Evolutionary conservation across 2,797 vertebrate species (phyloP), one percentile per base, ranked within the genome.

Genomic region (Tangara arthus): DNA sequence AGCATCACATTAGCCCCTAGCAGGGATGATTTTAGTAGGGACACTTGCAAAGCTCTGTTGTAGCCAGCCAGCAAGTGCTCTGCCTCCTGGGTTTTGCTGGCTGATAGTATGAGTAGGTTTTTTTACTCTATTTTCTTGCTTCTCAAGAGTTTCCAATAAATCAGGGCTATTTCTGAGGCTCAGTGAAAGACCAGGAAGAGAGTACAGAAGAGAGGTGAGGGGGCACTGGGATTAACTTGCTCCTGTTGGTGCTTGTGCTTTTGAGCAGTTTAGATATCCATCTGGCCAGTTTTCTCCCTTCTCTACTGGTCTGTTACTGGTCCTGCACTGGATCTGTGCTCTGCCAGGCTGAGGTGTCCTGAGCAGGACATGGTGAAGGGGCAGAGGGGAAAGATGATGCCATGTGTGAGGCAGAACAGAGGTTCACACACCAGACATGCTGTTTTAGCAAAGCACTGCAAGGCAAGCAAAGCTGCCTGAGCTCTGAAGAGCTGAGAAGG

Each of bases 1-100:
- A 95, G 81, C 64, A 91, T 75, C 94, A 56, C 80, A 32, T 91
- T 70, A 60, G 73, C 78, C 87, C 72, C 92, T 78, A 93, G 93
- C 84, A 93, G 66, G 37, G 63, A 53, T 87, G 66, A 68, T 91
- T 95, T 96, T 84, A 96, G 91, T 53, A 63, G 17, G 22, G 73
- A 57, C 65, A 81, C 50, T 93, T 92, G 87, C 63, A 96, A 90
- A 86, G n/a, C 60, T 60, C 4, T 12, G 21, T 55, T 80, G 63
- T 66, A 94, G 65, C 61, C 64, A 61, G 64, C 30, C 72, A 69
- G 49, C 41, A 82, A 94, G n/a, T 10, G 39, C 6, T 47, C 82
- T 96, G 73, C 73, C 82, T 95, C 55, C 89, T 90, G 71, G 77
- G 47, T 66, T 88, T 76, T 61, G 80, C 46, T 61, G 47, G 61